Base-by-base conservation (phyloP, 53 echinoderm and acorn worm genomes). In the Zoroaster sp. region DNA sequence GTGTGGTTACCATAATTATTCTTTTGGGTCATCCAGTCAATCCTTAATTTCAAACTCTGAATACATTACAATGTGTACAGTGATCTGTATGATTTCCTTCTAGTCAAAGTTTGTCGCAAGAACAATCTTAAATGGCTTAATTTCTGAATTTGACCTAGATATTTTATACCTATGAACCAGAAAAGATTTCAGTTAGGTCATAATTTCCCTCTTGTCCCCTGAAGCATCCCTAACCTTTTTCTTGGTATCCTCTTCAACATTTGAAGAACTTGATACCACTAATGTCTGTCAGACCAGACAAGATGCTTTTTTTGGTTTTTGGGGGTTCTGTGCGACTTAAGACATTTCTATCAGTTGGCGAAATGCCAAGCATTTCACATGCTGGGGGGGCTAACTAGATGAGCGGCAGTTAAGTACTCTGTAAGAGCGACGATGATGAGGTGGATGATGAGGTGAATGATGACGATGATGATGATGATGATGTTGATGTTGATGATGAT, bases 341-440 rank as follows among this genome's bases (percentile, higher is more conserved):
- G 82, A 82, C 21, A 31, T n/a, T 11, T 82, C 66, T 42, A 33
- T 68, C 82, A 66, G 42, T 66, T 15, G 82, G 44, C 40, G 30
- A 43, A 82, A 82, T 82, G 82, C 12, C 2, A 5, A 43, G 82
- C 40, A 82, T 83, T 67, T 83, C 15, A n/a, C 68, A 83, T 68
- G 68, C 83, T 67, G 67, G 18, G 67, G 18, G 43, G 45, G 35
- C 71, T 31, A 32, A 68, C 77, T 49, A 46, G 17, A 32, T 33
- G 49, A 44, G 71, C 49, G 71, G 85, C 72, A 49, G 69, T 49
- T 85, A 66, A 85, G 66, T 59, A 59, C 63, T 59, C 63, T 59
- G 3, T 25, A 28, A 59, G 7, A 9, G 63, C 5, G 63, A 59
- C 63, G 23, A 11, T 59, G 63, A 59, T 5, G 63, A 59, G 63